Evolutionary conservation across 2,113 vertebrate species (phyloP).

Genomic region (Oriolus oriolus): DNA sequence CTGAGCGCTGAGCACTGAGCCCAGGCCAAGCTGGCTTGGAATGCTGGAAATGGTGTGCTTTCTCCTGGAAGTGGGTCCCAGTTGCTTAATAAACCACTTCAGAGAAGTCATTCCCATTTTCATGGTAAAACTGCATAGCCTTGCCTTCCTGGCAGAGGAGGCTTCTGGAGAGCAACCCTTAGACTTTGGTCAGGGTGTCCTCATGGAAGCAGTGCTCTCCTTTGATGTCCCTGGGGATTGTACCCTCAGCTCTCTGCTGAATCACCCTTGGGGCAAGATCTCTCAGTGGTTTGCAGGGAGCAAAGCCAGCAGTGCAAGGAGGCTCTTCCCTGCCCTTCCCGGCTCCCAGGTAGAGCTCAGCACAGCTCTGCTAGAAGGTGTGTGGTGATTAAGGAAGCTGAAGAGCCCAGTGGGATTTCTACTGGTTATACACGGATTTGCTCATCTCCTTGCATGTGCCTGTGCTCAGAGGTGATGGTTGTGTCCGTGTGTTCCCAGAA

Average conservation of each 20-base stretch:
- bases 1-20: not conserved
- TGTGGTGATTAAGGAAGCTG: not conserved
- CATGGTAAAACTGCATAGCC: not conserved
- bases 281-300: not conserved
- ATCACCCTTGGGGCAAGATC: not conserved
- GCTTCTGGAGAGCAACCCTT: conserved; percentile 1
- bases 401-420: not conserved
- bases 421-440: not conserved
- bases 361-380: not conserved
- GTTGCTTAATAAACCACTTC: not conserved
- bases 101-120: conserved; percentile 12
- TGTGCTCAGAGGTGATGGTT: accelerated
- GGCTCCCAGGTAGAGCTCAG: not conserved
- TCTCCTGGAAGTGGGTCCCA: conserved; percentile 3
- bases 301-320: not conserved
- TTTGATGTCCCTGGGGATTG: not conserved
- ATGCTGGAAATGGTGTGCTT: not conserved
- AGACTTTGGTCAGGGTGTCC: conserved; percentile 32
- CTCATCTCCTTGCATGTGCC: accelerated
- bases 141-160: not conserved
- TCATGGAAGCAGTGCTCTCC: not conserved
- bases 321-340: not conserved
- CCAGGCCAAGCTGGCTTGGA: not conserved
- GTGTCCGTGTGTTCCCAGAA: not conserved
- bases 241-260: not conserved